Base-by-base conservation (phyloP, 2,797 vertebrate species). In the Brotula barbata region DNA sequence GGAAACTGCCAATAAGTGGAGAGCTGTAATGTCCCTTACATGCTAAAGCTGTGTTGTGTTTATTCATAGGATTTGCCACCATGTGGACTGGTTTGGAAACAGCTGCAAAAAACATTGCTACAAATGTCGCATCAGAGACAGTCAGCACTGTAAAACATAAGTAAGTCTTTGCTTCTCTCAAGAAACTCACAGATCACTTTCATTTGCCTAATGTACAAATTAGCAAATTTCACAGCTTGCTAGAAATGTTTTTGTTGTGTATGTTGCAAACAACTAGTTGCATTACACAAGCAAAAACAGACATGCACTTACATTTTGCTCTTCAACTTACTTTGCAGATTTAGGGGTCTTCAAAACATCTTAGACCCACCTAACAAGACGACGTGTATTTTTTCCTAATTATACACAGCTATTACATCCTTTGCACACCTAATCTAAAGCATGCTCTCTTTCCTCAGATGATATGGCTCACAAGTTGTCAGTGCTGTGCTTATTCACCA, bases 11-110 rank as follows among this genome's bases (percentile, higher is more conserved):
- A 19, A 10, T 0, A 22, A 7, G 21, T 44, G 16, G 8, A 15
- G 6, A 3, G 4, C 13, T 50, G 7, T 23, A 57, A 33, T 41
- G 7, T 48, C 8, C 11, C 31, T 28, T 4, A 28, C 25, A 28
- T 33, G 31, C 31, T 33, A 33, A 33, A 33, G 34, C 34, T 36
- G 3, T 12, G 13, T 9, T 41, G 7, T 51, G 7, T 33, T 14
- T 56, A 37, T 52, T 10, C 20, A 1, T 57, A 99, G 97, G 97
- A 20, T 96, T 99, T 83, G 93, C 96, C 31, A 97, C 97, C 6
- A 93, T 98, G 85, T 99, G 97, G 97, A 95, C 93, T 1, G 96
- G 97, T 56, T 87, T 99, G 91, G 97, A 99, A 86, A 86, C 89
- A 37, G 96, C 95, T 19, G 96, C 95, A 0, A 99, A 93, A 85